Evolutionary conservation across 2,113 vertebrate genomes (phyloP).

Genomic region (Tupaia tana): DNA sequence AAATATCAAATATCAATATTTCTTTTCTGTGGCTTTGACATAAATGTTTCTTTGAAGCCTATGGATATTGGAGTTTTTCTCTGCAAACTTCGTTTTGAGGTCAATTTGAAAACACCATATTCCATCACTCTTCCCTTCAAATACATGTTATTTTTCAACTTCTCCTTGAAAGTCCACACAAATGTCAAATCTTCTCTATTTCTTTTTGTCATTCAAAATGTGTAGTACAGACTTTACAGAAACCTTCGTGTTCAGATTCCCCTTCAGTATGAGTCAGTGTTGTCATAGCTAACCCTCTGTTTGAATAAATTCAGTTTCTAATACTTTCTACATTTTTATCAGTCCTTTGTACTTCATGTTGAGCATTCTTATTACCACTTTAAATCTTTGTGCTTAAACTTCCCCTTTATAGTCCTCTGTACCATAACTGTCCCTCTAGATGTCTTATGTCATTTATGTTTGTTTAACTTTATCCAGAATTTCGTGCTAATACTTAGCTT

Average conservation of each 20-base stretch:
- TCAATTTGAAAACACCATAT: constrained; percentile 45
- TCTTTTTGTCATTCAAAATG: constrained; percentile 60
- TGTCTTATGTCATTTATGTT: background rate
- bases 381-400: background rate
- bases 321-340: constrained; percentile 20
- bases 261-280: background rate
- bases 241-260: constrained; percentile 1
- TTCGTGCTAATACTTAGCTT: constrained; percentile 8
- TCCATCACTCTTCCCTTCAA: constrained; percentile 41
- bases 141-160: constrained; percentile 56
- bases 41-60: background rate
- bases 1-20: background rate
- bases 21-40: constrained; percentile 33
- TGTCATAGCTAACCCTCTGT: background rate
- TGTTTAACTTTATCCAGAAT: constrained; percentile 43
- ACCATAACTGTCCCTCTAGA: background rate
- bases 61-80: constrained; percentile 21
- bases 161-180: constrained; percentile 59
- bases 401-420: background rate
- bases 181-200: constrained; percentile 41
- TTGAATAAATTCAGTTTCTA: constrained; percentile 26
- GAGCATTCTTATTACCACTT: background rate
- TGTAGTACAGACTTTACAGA: constrained; percentile 47
- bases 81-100: background rate
- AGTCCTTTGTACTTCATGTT: background rate